A percentile compares a stretch with the other conserved stretches of the same genome.
Evolutionary conservation across 1,140 invertebrate genomes (phyloP).

Genomic region (Lasioglossum albipes): DNA sequence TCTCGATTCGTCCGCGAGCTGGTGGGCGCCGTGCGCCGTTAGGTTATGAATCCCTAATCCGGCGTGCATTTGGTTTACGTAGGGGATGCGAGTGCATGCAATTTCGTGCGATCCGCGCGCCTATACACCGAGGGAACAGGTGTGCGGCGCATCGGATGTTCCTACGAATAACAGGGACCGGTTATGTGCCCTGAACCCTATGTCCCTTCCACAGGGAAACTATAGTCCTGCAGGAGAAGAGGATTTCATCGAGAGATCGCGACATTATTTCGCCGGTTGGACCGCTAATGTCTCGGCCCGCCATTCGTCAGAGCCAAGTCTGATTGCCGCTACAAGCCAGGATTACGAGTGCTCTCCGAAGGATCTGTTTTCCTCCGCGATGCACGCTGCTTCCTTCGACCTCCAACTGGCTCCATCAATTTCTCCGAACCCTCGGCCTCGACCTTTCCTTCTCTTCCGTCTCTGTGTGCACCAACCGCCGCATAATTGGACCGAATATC

Average conservation of each 20-base stretch:
- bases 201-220: slow-evolving; percentile 2
- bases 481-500: slow-evolving; percentile 52
- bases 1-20: slow-evolving; percentile 16
- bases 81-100: slow-evolving; percentile 53
- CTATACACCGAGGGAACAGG: slow-evolving; percentile 24
- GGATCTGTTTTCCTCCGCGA: background rate
- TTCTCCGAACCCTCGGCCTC: slow-evolving; percentile 1
- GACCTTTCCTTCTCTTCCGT: background rate
- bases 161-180: background rate
- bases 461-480: slow-evolving; percentile 15
- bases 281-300: slow-evolving; percentile 33
- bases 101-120: slow-evolving; percentile 56
- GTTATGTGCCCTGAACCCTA: background rate
- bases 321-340: slow-evolving; percentile 62
- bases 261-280: slow-evolving; percentile 43
- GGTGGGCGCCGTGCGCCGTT: no score
- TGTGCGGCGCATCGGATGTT: background rate
- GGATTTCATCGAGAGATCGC: background rate
- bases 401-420: background rate
- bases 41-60: slow-evolving; percentile 70
- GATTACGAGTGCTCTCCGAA: slow-evolving; percentile 52
- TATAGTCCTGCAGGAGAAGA: slow-evolving; percentile 13
- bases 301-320: slow-evolving; percentile 52
- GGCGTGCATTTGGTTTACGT: slow-evolving; percentile 63
- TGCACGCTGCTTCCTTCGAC: slow-evolving; percentile 4